Conservation (phyloP, 2,888 invertebrate genomes). For the Chrysina gloriosa region DNA sequence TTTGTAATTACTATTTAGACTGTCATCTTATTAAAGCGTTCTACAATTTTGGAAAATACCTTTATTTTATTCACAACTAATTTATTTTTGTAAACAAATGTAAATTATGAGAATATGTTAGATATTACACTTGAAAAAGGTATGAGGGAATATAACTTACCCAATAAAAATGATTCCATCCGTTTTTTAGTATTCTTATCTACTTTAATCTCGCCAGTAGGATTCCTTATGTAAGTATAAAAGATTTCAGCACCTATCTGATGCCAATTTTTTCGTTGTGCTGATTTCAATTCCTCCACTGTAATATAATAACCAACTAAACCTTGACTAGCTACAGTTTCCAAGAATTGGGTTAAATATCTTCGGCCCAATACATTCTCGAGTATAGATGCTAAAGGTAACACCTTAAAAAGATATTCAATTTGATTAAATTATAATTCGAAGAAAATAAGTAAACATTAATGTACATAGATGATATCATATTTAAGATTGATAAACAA, state of each 20-base stretch:
- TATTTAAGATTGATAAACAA: no score
- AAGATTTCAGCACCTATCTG: conserved; percentile 92
- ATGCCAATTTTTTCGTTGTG: conserved; percentile 83
- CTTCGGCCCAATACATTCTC: conserved; percentile 84
- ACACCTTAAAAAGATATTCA: conserved; percentile 67
- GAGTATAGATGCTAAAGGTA: conserved; percentile 79
- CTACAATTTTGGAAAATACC: no score
- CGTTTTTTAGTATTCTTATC: conserved; percentile 83
- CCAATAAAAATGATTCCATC: conserved; percentile 86
- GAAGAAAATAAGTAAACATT: not conserved
- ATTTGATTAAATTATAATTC: not conserved
- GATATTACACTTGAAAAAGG: no score
- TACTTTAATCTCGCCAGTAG: conserved; percentile 83
- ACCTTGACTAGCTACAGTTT: conserved; percentile 86
- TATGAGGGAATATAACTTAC: conserved; percentile 50
- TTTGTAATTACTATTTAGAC: no score
- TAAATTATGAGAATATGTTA: not conserved
- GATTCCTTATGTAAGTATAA: conserved; percentile 87
- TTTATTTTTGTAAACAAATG: no score
- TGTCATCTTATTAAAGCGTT: no score
- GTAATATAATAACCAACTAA: conserved; percentile 88
- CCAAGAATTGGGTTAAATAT: conserved; percentile 83
- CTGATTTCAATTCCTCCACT: conserved; percentile 83
- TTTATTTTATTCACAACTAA: no score
- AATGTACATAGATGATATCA: no score